These are phyloP conservation scores for Halichoeres trimaculatus DNA, from an alignment of 2,113 vertebrate species.

Conservation along the genomic window DNA sequence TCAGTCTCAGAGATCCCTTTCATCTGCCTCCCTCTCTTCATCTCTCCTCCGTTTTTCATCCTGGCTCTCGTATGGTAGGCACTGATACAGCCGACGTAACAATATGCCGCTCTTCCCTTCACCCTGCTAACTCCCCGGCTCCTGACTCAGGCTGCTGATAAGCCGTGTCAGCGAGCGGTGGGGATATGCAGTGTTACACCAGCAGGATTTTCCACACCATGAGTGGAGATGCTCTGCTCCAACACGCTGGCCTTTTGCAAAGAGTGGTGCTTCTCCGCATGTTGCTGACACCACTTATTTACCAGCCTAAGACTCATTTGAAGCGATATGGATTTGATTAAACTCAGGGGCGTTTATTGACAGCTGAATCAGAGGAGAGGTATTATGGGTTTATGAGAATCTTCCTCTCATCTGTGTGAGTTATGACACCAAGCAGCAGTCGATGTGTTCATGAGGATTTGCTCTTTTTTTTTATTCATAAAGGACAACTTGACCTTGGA, in stretches of 20 bases:
- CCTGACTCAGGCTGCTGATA: constrained; percentile 70
- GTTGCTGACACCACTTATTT: constrained; percentile 27
- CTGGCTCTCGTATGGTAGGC: constrained; percentile 36
- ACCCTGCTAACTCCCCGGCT: constrained; percentile 61
- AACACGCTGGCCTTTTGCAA: constrained; percentile 8
- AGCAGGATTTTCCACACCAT: constrained; percentile 50
- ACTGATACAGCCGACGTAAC: constrained; percentile 55
- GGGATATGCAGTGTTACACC: constrained; percentile 42
- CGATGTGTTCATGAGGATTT: no score
- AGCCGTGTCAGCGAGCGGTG: constrained; percentile 55
- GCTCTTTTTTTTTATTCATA: no score
- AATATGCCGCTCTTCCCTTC: constrained; percentile 46
- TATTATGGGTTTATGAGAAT: background rate
- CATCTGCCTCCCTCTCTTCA: constrained; percentile 22
- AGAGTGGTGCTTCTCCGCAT: constrained; percentile 2
- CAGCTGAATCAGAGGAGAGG: background rate
- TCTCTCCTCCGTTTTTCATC: constrained; percentile 20
- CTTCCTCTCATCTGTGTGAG: background rate
- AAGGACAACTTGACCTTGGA: no score
- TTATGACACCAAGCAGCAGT: background rate
- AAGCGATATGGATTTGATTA: background rate
- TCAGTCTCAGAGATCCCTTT: constrained; percentile 6
- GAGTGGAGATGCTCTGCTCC: constrained; percentile 12
- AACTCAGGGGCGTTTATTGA: constrained; percentile 5
- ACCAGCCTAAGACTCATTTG: constrained; percentile 3